phyloP scores from a whole-genome alignment of 2,888 invertebrate genomes.

The Brachyptera putata region DNA sequence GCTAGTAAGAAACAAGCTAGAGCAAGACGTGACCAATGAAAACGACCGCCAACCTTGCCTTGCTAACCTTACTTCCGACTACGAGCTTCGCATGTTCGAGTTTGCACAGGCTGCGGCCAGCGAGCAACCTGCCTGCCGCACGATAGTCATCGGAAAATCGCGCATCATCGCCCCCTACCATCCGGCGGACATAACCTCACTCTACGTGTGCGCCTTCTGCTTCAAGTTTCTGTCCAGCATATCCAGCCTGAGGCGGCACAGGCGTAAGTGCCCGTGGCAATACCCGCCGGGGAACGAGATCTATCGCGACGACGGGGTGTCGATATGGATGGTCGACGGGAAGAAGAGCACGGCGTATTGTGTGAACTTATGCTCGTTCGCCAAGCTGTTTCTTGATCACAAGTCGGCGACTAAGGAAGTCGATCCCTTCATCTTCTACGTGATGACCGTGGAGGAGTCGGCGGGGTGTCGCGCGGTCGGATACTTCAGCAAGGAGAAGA shows the following conservation, averaged over 20 bases:
- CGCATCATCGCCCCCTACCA: neutral
- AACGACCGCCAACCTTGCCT: neutral
- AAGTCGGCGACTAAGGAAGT: conserved; percentile 98
- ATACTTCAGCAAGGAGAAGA: conserved; percentile 98
- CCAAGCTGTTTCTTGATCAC: conserved; percentile 95
- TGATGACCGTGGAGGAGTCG: conserved; percentile 89
- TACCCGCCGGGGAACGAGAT: conserved; percentile 96
- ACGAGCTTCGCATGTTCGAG: neutral
- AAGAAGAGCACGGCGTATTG: conserved; percentile 91
- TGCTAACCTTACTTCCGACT: neutral
- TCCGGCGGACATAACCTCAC: conserved; percentile 55
- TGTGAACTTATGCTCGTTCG: conserved; percentile 93
- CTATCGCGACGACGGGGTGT: conserved; percentile 75
- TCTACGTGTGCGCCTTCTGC: conserved; percentile 96
- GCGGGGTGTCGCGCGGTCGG: conserved; percentile 94
- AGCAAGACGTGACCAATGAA: neutral
- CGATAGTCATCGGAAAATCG: conserved; percentile 69
- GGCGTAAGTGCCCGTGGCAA: conserved; percentile 89
- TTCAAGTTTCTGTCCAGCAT: conserved; percentile 88
- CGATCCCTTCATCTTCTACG: conserved; percentile 97
- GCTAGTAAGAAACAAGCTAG: too few species aligned
- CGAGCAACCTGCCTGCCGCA: too few species aligned
- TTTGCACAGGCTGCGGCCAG: neutral
- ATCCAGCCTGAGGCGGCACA: conserved; percentile 77
- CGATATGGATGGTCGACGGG: conserved; percentile 94